Percentiles rank a stretch among this genome's conserved stretches.
Evolutionary conservation across 2,888 invertebrate genomes (phyloP).

Genomic region (Reticulitermes lucifugus): DNA sequence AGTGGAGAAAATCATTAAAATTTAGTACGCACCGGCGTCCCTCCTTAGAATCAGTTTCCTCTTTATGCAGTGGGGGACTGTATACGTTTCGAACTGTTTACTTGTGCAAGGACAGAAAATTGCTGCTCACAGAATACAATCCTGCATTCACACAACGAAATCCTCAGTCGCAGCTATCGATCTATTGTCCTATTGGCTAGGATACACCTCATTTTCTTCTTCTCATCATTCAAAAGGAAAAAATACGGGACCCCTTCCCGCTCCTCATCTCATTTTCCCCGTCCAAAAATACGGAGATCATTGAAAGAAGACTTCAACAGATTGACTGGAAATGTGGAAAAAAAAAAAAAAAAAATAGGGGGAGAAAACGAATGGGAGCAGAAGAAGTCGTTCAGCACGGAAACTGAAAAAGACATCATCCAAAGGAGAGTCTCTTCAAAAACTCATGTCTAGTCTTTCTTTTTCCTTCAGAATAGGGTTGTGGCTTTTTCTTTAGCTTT

Average conservation of each 20-base stretch:
- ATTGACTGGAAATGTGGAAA: constrained; percentile 45
- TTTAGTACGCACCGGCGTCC: not conserved
- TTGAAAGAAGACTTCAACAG: constrained; percentile 46
- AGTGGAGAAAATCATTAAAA: constrained; percentile 1
- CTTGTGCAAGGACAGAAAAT: not conserved
- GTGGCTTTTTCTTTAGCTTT: constrained; percentile 35
- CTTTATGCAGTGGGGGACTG: constrained; percentile 13
- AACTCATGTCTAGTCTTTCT: constrained; percentile 36
- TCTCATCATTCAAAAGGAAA: constrained; percentile 36
- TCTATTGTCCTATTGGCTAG: constrained; percentile 49
- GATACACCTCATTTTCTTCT: constrained; percentile 43
- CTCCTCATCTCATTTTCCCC: constrained; percentile 17
- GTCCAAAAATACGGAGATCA: constrained; percentile 42
- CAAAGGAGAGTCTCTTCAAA: constrained; percentile 34
- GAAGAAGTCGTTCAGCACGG: constrained; percentile 37
- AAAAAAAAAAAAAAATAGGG: not conserved
- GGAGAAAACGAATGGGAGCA: not conserved
- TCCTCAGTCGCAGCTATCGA: constrained; percentile 35
- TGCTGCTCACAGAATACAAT: not conserved
- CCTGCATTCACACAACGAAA: not conserved
- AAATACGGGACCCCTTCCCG: constrained; percentile 9
- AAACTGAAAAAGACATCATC: constrained; percentile 41
- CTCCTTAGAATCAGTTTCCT: constrained; percentile 26
- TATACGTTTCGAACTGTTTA: constrained; percentile 25
- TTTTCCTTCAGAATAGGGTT: constrained; percentile 24